Percentiles rank a stretch among this genome's conserved stretches.
These are phyloP conservation scores for Cisticola juncidis DNA, from an alignment of 2,113 vertebrate species.

Conservation along the genomic window DNA sequence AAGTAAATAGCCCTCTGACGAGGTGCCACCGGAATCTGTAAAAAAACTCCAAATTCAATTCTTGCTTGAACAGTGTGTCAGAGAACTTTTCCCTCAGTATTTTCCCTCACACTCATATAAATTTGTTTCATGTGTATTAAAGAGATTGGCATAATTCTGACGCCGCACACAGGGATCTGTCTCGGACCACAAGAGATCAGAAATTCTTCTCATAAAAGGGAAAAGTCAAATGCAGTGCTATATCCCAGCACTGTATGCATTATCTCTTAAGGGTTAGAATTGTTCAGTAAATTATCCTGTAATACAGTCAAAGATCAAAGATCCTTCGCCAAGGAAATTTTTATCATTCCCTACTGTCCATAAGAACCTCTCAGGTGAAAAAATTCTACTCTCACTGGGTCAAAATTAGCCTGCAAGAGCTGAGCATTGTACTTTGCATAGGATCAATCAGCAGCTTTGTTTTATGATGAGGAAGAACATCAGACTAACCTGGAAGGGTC, in stretches of 20 bases:
- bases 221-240: neutral
- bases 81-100: neutral
- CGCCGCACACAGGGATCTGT: neutral
- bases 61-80: neutral
- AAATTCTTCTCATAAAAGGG: neutral
- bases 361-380: neutral
- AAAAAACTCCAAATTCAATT: neutral
- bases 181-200: neutral
- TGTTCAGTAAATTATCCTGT: neutral
- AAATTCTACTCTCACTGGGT: neutral
- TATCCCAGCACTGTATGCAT: neutral
- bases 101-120: neutral
- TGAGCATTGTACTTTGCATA: neutral
- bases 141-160: neutral
- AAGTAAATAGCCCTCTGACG: neutral
- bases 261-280: neutral
- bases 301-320: neutral
- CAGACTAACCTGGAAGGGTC: neutral
- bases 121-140: neutral
- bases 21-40: accelerated
- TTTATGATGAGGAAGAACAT: neutral
- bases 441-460: neutral
- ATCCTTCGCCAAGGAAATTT: neutral
- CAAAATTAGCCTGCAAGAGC: neutral
- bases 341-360: neutral